These are phyloP conservation scores for Ectropis crepuscularia DNA, from an alignment of 2,888 invertebrate genomes.

Conservation along the genomic window DNA sequence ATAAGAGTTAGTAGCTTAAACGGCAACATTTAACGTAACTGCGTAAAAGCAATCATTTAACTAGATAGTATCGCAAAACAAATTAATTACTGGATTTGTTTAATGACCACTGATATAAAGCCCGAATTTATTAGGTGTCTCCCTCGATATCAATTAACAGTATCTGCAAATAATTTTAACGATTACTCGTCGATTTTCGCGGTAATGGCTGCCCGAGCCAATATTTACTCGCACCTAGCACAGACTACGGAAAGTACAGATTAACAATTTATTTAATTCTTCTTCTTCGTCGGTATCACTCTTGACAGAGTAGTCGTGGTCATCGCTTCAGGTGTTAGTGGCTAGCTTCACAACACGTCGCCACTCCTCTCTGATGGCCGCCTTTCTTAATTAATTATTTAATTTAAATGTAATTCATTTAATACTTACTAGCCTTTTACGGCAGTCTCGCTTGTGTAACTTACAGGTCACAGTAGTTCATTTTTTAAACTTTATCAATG, in stretches of 20 bases:
- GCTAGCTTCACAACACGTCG: too few species aligned
- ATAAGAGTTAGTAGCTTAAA: too few species aligned
- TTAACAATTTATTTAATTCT: neutral
- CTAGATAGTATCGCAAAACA: conserved; percentile 49
- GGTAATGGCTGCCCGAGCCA: conserved; percentile 51
- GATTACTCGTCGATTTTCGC: conserved; percentile 56
- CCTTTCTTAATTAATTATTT: too few species aligned
- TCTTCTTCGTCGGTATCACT: too few species aligned
- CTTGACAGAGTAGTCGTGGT: too few species aligned
- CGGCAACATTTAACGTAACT: neutral
- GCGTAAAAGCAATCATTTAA: conserved; percentile 29
- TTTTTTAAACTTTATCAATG: too few species aligned
- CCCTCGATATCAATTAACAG: conserved; percentile 67
- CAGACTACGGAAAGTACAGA: neutral
- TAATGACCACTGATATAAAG: conserved; percentile 56
- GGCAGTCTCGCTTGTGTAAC: too few species aligned
- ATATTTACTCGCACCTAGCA: conserved; percentile 53
- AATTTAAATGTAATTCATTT: too few species aligned
- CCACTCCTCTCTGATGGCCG: too few species aligned
- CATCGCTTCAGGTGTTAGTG: too few species aligned
- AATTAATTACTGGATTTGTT: conserved; percentile 68
- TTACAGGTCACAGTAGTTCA: too few species aligned
- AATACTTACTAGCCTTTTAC: too few species aligned
- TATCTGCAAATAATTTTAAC: conserved; percentile 66
- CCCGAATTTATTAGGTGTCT: conserved; percentile 59